A percentile compares a stretch with the other conserved stretches of the same genome.
Evolutionary conservation across 2,113 vertebrate genomes (phyloP).

Genomic region (Ictidomys tridecemlineatus): DNA sequence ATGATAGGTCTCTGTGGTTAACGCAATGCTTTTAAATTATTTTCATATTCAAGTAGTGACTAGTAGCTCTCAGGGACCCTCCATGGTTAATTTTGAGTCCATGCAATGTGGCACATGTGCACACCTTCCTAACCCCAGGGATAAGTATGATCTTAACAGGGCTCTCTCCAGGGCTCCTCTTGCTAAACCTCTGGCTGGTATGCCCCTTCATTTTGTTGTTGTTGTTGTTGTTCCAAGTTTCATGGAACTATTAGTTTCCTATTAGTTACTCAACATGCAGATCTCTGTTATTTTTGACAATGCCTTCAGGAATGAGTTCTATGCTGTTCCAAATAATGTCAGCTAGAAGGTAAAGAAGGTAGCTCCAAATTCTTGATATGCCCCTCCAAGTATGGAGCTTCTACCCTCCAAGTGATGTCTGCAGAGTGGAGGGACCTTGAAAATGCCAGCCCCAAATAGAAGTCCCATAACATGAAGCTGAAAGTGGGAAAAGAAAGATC

Average conservation of each 20-base stretch:
- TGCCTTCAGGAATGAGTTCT: not conserved
- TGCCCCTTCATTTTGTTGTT: not conserved
- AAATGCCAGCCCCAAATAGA: not conserved
- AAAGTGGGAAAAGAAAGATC: not conserved
- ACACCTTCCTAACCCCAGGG: not conserved
- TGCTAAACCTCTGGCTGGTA: slow-evolving; percentile 15
- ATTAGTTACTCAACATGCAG: slow-evolving; percentile 36
- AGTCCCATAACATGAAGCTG: slow-evolving; percentile 16
- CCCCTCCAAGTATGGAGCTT: not conserved
- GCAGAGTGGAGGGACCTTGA: not conserved
- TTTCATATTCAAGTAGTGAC: slow-evolving; percentile 5
- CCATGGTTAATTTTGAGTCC: slow-evolving; percentile 47
- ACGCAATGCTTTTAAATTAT: slow-evolving; percentile 21
- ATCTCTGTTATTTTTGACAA: slow-evolving; percentile 17
- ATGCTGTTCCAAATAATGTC: slow-evolving; percentile 8
- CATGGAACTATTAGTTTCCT: slow-evolving; percentile 15
- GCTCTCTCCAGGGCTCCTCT: not conserved
- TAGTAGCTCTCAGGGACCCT: slow-evolving; percentile 31
- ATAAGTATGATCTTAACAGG: slow-evolving; percentile 24
- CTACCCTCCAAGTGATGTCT: not conserved
- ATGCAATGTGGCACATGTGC: not conserved
- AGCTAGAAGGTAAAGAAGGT: not conserved
- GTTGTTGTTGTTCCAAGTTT: slow-evolving; percentile 10
- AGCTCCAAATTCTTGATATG: not conserved
- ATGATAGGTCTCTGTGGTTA: not conserved